Evolutionary conservation across 35 echinoderm and acorn worm species (phyloP).

Genomic region (Ophiothrix spiculata): DNA sequence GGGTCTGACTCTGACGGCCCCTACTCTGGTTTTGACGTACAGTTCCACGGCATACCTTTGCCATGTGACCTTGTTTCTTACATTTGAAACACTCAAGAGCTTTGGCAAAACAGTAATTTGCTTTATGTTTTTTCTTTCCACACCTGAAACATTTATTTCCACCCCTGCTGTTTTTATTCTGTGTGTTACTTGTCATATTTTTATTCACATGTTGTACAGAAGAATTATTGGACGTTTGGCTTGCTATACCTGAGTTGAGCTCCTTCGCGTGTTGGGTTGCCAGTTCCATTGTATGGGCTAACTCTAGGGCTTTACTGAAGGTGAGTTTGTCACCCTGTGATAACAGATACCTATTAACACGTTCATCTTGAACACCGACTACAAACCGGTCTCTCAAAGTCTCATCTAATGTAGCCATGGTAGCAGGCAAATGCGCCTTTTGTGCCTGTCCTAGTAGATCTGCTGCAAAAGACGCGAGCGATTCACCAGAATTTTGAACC

Average conservation of each 20-base stretch:
- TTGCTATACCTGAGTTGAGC: too few species aligned
- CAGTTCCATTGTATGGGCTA: not conserved
- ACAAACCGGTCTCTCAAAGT: not conserved
- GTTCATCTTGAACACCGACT: not conserved
- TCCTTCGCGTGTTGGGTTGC: not conserved
- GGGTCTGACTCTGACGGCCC: too few species aligned
- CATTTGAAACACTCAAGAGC: not conserved
- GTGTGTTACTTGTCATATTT: not conserved
- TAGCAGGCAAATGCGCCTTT: not conserved
- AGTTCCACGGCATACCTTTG: not conserved
- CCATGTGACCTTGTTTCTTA: not conserved
- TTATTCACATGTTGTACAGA: not conserved
- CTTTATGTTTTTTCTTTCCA: not conserved
- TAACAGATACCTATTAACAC: not conserved
- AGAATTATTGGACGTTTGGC: not conserved
- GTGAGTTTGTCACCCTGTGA: not conserved
- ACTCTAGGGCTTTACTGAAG: not conserved
- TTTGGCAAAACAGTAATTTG: not conserved
- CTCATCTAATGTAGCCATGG: not conserved
- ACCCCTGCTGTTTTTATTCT: not conserved
- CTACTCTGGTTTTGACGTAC: not conserved
- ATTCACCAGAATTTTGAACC: too few species aligned
- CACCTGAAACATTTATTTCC: too few species aligned
- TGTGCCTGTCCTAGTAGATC: too few species aligned
- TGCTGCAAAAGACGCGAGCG: too few species aligned